Conservation (phyloP, 1,140 invertebrate species). For the Adelges cooleyi region DNA sequence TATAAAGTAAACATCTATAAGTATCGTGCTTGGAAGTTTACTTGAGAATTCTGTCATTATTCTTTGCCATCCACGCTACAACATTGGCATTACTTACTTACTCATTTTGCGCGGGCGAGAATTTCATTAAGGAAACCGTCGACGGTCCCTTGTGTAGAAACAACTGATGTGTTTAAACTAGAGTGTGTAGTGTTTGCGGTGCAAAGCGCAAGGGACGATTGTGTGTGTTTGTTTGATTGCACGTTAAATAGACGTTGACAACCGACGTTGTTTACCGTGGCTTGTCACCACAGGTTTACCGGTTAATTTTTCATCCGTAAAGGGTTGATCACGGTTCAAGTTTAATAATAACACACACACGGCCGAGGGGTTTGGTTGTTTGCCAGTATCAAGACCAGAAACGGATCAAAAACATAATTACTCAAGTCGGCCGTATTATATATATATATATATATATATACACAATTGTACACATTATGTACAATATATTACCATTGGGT, state of each 20-base stretch:
- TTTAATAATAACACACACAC: background rate
- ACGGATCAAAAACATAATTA: background rate
- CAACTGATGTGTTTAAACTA: too few relatives aligned
- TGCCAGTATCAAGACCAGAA: background rate
- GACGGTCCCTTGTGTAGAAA: background rate
- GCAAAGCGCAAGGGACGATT: background rate
- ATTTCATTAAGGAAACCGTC: too few relatives aligned
- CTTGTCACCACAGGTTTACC: background rate
- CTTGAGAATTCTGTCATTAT: too few relatives aligned
- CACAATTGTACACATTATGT: too few relatives aligned
- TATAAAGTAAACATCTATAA: too few relatives aligned
- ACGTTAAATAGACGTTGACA: constrained; percentile 20
- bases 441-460: too few relatives aligned
- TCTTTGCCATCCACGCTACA: too few relatives aligned
- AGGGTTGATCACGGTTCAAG: background rate
- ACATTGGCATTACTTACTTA: too few relatives aligned
- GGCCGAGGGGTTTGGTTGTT: background rate
- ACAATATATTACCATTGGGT: too few relatives aligned
- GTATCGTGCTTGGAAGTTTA: too few relatives aligned
- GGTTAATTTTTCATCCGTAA: constrained; percentile 6
- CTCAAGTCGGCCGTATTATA: too few relatives aligned
- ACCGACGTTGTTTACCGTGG: background rate
- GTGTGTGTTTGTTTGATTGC: constrained; percentile 6
- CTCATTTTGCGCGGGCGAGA: too few relatives aligned
- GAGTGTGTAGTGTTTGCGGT: background rate